These are phyloP conservation scores for Dermolepida albohirtum DNA, from an alignment of 2,888 invertebrate genomes.

Conservation along the genomic window DNA sequence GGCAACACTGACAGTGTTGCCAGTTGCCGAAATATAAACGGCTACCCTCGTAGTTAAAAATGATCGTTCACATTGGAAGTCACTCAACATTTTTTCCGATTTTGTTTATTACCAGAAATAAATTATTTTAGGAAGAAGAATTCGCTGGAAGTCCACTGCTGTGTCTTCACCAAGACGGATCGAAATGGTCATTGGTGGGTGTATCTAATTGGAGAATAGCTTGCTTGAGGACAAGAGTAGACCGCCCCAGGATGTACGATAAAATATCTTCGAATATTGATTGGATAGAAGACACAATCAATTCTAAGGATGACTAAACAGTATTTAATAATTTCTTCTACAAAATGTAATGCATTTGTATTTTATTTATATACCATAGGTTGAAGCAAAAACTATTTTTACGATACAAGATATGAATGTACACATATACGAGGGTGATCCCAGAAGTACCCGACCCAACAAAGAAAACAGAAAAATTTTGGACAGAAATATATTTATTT, in stretches of 20 bases:
- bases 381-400: no score
- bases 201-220: slow-evolving; percentile 89
- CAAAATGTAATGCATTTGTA: not conserved
- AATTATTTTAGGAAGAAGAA: slow-evolving; percentile 80
- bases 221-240: slow-evolving; percentile 81
- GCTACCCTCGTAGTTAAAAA: no score
- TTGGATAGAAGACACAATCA: slow-evolving; percentile 85
- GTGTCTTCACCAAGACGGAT: slow-evolving; percentile 78
- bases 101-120: not conserved
- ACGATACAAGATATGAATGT: no score
- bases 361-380: not conserved
- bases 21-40: no score
- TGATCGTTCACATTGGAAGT: no score
- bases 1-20: no score
- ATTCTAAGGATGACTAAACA: slow-evolving; percentile 53
- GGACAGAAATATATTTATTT: no score
- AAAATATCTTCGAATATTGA: slow-evolving; percentile 85
- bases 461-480: no score
- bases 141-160: slow-evolving; percentile 89
- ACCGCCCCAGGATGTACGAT: slow-evolving; percentile 85
- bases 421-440: no score
- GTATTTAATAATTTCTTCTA: not conserved
- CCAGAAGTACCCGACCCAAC: no score
- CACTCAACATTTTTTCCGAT: no score
- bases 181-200: slow-evolving; percentile 83